Evolutionary conservation across 2,113 vertebrate genomes (phyloP).

Genomic region (Lycaon pictus): DNA sequence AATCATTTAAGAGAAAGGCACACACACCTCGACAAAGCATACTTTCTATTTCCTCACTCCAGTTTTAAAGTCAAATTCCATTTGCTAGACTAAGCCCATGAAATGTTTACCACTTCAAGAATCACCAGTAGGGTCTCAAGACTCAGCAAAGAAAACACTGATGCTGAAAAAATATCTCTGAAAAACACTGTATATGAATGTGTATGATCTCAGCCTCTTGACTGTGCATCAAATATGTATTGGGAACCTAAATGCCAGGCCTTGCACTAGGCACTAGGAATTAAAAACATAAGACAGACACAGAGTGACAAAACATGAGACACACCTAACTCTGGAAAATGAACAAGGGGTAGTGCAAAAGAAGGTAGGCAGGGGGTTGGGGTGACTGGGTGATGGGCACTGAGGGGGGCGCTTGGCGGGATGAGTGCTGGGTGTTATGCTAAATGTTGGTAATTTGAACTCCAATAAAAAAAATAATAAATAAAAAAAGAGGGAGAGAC

Average conservation of each 20-base stretch:
- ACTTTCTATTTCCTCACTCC: background rate
- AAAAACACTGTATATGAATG: rapidly evolving
- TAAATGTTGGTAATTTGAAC: no score
- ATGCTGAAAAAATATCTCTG: background rate
- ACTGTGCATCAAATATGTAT: background rate
- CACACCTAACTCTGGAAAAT: no score
- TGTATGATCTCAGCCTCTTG: background rate
- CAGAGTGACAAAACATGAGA: no score
- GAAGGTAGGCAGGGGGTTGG: no score
- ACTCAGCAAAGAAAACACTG: background rate
- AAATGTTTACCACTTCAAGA: background rate
- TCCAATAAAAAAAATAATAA: no score
- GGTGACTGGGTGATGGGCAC: no score
- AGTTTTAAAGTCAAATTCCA: background rate
- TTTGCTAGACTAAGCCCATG: background rate
- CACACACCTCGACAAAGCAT: background rate
- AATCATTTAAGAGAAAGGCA: background rate
- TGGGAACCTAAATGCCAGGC: background rate
- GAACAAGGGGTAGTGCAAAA: no score
- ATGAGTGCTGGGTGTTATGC: no score
- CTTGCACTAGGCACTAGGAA: background rate
- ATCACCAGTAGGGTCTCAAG: background rate
- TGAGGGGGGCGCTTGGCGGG: no score
- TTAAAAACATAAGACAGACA: background rate
- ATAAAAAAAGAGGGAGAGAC: background rate